Evolutionary conservation across 2,888 invertebrate species (phyloP).

Genomic region (Criorhina ranunculi): DNA sequence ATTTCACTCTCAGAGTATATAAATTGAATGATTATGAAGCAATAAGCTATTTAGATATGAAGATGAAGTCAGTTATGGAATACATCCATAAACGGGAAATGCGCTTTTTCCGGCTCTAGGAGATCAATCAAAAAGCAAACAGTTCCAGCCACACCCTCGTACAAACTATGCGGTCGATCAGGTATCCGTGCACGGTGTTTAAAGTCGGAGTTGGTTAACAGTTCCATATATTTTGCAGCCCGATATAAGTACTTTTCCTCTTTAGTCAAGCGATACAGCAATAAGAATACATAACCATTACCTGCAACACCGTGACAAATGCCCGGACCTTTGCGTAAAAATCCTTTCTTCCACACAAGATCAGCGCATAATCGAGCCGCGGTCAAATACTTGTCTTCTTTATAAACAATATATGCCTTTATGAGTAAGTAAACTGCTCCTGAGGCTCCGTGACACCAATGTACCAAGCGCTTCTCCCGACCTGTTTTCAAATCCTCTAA

Average conservation of each 20-base stretch:
- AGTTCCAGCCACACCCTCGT: constrained; percentile 94
- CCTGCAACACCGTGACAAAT: constrained; percentile 95
- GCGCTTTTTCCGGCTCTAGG: constrained; percentile 89
- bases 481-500: constrained; percentile 87
- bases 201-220: constrained; percentile 89
- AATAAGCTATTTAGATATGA: constrained; percentile 39
- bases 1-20: constrained; percentile 60
- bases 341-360: constrained; percentile 92
- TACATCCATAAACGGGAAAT: constrained; percentile 94
- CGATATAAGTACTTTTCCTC: constrained; percentile 90
- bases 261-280: constrained; percentile 90
- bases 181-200: constrained; percentile 89
- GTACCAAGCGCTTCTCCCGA: constrained; percentile 89
- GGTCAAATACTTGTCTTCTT: constrained; percentile 89
- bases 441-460: constrained; percentile 96
- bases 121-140: constrained; percentile 93
- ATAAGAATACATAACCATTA: constrained; percentile 91
- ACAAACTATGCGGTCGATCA: constrained; percentile 92
- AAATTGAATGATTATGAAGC: constrained; percentile 47
- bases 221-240: constrained; percentile 91
- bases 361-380: constrained; percentile 90
- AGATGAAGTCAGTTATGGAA: constrained; percentile 79
- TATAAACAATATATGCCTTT: constrained; percentile 90
- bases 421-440: constrained; percentile 92
- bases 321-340: constrained; percentile 94